Base-by-base conservation (phyloP, 2,888 invertebrate genomes). In the Gymnocheta viridis region DNA sequence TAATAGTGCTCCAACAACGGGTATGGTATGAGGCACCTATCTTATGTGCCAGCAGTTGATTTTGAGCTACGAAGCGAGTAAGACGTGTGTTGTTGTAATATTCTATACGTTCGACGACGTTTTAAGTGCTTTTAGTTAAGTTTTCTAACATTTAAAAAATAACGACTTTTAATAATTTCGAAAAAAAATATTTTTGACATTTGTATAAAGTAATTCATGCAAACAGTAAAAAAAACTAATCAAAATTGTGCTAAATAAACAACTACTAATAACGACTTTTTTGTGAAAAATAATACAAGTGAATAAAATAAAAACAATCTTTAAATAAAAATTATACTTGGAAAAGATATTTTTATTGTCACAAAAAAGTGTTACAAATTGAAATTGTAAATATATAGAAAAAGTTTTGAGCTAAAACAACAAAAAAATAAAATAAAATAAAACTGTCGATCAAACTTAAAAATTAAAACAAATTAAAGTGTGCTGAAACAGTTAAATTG, bases 21-120 rank as follows among this genome's bases (percentile, higher is more conserved):
- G 69, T 84, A 81, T 84, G 86, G 86, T 82, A 80, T 86, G 85
- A 85, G 86, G 86, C 86, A 84, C 87, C 87, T 87, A 85, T 82
- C 69, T 77, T 72, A 44, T 73, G 77, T 64, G 80, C 79, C 85
- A 88, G 86, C 91, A 91, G 91, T 91, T 90, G 89, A 90, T 88
- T 89, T 89, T 89, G 88, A 91, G 89, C 90, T 89, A 89, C 90
- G 91, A 90, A 91, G 91, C 91, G 90, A 92, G 91, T 91, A 89
- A 90, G 92, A 92, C 91, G 92, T 91, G 91, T 89, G 88, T 82
- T 80, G 82, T 80, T 86, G 83, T 83, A 85, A 82, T 82, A 73
- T 83, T 78, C 47, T 82, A 81, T 77, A 82, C 60, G 77, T 77
- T 81, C 82, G 82, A 85, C 83, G 82, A 87, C 89, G 90, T 89